Base-by-base conservation (phyloP, 2,888 invertebrate species). In the Ectropis crepuscularia region DNA sequence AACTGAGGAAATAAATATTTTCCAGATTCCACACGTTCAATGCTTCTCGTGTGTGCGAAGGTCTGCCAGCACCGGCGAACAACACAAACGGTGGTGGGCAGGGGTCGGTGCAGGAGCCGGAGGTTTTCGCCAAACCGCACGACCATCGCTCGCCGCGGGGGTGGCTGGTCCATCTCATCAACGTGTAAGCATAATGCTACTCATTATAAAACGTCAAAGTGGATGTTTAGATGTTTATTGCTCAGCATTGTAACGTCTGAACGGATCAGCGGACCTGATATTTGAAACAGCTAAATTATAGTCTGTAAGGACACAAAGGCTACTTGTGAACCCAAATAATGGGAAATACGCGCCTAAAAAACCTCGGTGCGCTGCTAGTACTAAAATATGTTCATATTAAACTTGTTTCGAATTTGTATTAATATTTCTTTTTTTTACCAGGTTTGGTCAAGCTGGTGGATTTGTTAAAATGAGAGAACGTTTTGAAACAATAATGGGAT, bases 161-260 rank as follows among this genome's bases (percentile, higher is more conserved):
- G 63, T 99, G 99, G 99, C 95, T 99, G 71, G 98, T 99, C 67
- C 98, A 99, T 94, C 94, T 99, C 71, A 96, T 99, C 68, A 99
- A 99, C 94, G 94, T 94, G 94, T 95, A 87, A 81, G 86, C 16
- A 85, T 39, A 61, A 41, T 12, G 36, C 53, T 16, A 48, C 11
- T 16, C 0, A 48, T 65, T 4, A 28, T 28, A 28, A 28, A 28
- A 28, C n/a, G 16, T 28, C 4, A 28, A 28, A 28, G 16, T 28
- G 16, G 2, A 28, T 28, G 16, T 28, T 28, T 28, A 28, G 16
- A 28, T 28, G 16, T 28, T 28, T 28, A 4, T 28, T 28, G 16
- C 16, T 28, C 4, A 28, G 4, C 16, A 28, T 28, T 28, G 4
- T 28, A 28, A 28, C 16, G 4, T 28, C 16, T 28, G 16, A 28